Percentiles rank a stretch among this genome's conserved stretches.
Evolutionary conservation across 1,140 invertebrate genomes (phyloP).

Genomic region (Trialeurodes vaporariorum): DNA sequence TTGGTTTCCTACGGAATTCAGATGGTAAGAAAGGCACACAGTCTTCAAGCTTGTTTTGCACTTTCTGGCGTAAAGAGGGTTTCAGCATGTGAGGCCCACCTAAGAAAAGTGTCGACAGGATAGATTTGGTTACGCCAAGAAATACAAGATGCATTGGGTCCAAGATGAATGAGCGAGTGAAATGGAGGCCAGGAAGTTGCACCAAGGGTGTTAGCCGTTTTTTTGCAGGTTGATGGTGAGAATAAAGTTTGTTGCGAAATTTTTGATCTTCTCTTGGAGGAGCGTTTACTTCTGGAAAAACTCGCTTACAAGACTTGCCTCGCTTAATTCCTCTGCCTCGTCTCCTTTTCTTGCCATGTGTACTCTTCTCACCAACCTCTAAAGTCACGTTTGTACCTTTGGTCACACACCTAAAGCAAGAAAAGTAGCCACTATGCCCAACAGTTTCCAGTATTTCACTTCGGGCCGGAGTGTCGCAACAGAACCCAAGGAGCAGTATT

Average conservation of each 20-base stretch:
- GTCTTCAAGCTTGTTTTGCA: slow-evolving; percentile 4
- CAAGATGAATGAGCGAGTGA: slow-evolving; percentile 15
- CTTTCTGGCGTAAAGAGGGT: neutral
- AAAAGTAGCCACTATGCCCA: neutral
- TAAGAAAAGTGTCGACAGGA: slow-evolving; percentile 12
- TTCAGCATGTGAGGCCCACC: slow-evolving; percentile 3
- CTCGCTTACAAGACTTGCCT: neutral
- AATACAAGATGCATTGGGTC: slow-evolving; percentile 19
- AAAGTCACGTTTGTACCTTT: neutral
- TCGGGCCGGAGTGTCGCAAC: neutral
- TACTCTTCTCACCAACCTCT: neutral
- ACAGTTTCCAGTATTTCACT: neutral
- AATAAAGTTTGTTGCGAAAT: neutral
- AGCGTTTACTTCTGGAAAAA: neutral
- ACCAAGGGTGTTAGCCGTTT: slow-evolving; percentile 8
- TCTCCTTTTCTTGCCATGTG: neutral
- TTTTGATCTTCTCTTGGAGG: neutral
- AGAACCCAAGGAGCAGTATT: neutral
- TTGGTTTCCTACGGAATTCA: slow-evolving; percentile 20
- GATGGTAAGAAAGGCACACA: slow-evolving; percentile 14
- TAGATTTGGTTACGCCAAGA: slow-evolving; percentile 11
- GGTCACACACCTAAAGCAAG: neutral
- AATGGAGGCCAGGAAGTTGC: slow-evolving; percentile 17
- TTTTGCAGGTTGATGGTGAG: neutral
- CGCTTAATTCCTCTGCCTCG: neutral